Evolutionary conservation across 2,113 vertebrate genomes (phyloP).

Genomic region (Myxocyprinus asiaticus): DNA sequence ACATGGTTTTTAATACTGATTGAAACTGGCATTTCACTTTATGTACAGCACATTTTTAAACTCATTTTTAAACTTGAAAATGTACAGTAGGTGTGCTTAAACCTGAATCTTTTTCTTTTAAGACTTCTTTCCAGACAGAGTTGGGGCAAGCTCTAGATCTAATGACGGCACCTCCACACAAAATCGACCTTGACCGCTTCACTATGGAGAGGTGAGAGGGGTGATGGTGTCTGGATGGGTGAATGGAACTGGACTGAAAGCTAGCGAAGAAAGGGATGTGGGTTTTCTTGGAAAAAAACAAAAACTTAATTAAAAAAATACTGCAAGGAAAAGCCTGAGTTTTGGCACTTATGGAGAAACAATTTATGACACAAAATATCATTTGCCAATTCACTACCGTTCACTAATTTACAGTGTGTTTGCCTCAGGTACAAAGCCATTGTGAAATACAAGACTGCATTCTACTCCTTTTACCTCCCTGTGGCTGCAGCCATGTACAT

Average conservation of each 20-base stretch:
- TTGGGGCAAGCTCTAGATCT: conserved; percentile 89
- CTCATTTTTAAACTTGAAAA: no score
- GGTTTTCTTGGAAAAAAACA: no score
- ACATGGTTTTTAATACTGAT: no score
- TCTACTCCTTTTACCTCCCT: conserved; percentile 95
- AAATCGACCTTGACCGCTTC: conserved; percentile 84
- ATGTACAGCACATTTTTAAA: no score
- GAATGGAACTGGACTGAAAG: no score
- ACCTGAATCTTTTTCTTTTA: conserved; percentile 33
- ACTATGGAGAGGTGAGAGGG: conserved; percentile 81
- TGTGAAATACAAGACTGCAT: conserved; percentile 94
- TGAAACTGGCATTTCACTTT: no score
- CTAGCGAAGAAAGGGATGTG: not conserved
- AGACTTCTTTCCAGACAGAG: conserved; percentile 88
- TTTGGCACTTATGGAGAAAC: no score
- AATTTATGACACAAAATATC: not conserved
- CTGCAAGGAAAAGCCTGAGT: no score
- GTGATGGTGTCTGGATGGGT: not conserved
- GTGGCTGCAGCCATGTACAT: conserved; percentile 96
- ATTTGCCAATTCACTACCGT: not conserved
- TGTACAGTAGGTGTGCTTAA: not conserved
- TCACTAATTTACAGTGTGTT: not conserved
- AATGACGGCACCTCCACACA: conserved; percentile 80
- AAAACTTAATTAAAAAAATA: no score
- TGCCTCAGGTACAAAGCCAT: conserved; percentile 85